These are phyloP conservation scores for Sebastes cheni DNA, from an alignment of 2,797 vertebrate species.

Conservation along the genomic window DNA sequence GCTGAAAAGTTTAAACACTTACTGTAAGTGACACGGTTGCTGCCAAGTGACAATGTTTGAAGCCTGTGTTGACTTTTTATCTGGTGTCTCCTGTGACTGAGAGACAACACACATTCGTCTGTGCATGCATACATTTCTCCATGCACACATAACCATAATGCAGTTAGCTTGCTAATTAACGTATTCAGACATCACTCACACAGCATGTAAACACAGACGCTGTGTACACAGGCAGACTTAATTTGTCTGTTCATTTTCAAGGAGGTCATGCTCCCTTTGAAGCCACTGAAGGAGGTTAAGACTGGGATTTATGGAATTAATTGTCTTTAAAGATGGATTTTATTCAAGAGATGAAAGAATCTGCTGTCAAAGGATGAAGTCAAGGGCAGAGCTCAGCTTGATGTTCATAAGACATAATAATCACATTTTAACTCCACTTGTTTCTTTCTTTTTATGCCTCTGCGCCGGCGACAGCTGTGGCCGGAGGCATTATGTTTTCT, in stretches of 20 bases:
- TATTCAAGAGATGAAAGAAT: slow-evolving; percentile 18
- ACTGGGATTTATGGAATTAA: slow-evolving; percentile 6
- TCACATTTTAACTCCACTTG: background rate
- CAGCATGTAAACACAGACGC: slow-evolving; percentile 20
- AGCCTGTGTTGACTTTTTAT: slow-evolving; percentile 1
- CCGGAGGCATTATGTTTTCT: too few species aligned
- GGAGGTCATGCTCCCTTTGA: slow-evolving; percentile 29
- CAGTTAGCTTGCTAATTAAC: slow-evolving; percentile 28
- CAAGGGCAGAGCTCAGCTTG: background rate
- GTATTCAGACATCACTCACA: slow-evolving; percentile 12
- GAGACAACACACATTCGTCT: background rate
- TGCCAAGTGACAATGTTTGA: background rate
- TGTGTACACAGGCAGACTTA: background rate
- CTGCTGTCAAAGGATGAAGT: slow-evolving; percentile 6
- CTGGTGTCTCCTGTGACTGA: background rate
- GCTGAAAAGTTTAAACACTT: slow-evolving; percentile 11
- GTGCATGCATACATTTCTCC: background rate
- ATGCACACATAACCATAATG: background rate
- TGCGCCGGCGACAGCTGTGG: background rate
- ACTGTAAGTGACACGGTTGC: background rate
- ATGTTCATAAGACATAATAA: slow-evolving; percentile 21
- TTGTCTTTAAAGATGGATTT: slow-evolving; percentile 34
- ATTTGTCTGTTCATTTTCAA: slow-evolving; percentile 16
- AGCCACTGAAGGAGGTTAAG: slow-evolving; percentile 1
- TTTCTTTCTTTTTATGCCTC: background rate